Percentiles rank a stretch among this genome's conserved stretches.
These are phyloP conservation scores for Alosa sapidissima DNA, from an alignment of 2,797 vertebrate species.

Conservation along the genomic window DNA sequence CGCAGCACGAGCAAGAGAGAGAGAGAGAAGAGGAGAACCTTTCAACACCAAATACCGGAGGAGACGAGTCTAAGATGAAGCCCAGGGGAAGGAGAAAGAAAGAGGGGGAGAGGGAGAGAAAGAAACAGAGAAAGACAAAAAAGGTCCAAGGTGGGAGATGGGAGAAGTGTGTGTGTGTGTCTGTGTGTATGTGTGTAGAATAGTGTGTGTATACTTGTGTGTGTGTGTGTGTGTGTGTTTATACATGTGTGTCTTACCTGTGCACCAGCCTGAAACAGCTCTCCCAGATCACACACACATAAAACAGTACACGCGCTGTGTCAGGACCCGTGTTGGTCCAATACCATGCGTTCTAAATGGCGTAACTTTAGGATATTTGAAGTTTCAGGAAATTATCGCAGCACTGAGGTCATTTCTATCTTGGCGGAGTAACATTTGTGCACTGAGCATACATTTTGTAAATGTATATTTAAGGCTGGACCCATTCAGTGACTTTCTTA, in stretches of 20 bases:
- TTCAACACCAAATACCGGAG: conserved; percentile 51
- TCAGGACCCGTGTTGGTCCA: background rate
- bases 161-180: conserved; percentile 5
- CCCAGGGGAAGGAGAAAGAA: conserved; percentile 37
- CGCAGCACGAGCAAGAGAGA: conserved; percentile 46
- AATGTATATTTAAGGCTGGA: background rate
- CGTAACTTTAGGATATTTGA: background rate
- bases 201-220: conserved; percentile 23
- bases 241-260: conserved; percentile 23
- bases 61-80: conserved; percentile 44
- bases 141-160: conserved; percentile 22
- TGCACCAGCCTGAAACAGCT: conserved; percentile 32
- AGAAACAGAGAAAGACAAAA: conserved; percentile 19
- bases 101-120: conserved; percentile 37
- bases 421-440: background rate
- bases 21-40: conserved; percentile 45
- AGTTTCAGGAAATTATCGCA: no score
- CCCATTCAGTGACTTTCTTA: background rate
- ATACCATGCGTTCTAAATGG: background rate
- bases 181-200: background rate
- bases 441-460: background rate
- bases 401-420: background rate
- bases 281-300: conserved; percentile 4
- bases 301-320: background rate
- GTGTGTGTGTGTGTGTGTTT: background rate